A percentile compares a stretch with the other conserved stretches of the same genome.
These are phyloP conservation scores for Zenarchopterus dispar DNA, from an alignment of 2,797 vertebrate genomes.

Conservation along the genomic window DNA sequence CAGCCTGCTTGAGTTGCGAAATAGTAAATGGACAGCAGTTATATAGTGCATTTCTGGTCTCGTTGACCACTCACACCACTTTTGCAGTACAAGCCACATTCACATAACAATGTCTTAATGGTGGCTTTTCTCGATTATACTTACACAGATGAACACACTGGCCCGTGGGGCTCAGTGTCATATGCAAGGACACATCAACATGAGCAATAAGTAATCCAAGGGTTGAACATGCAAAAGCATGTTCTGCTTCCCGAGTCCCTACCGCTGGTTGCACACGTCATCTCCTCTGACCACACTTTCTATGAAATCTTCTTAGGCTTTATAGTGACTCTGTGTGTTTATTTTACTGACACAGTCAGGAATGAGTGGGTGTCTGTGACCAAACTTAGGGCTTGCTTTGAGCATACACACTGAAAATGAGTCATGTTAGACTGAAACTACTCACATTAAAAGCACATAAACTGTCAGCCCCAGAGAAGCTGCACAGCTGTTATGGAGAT, in stretches of 20 bases:
- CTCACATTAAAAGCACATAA: constrained; percentile 38
- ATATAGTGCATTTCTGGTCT: no score
- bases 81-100: no score
- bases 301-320: constrained; percentile 42
- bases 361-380: constrained; percentile 18
- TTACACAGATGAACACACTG: no score
- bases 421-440: constrained; percentile 45
- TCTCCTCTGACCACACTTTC: constrained; percentile 51
- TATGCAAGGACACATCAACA: no score
- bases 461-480: constrained; percentile 48
- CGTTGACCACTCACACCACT: no score
- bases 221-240: no score
- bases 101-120: no score
- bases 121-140: no score
- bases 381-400: constrained; percentile 33
- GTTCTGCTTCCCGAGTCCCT: neutral
- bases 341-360: constrained; percentile 50
- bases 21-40: no score
- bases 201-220: no score
- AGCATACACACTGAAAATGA: constrained; percentile 33
- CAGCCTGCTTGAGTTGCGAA: constrained; percentile 29
- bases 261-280: constrained; percentile 35
- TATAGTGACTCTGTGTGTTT: constrained; percentile 48
- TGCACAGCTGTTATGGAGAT: constrained; percentile 19
- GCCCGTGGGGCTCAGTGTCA: no score